Base-by-base conservation (phyloP, 2,113 vertebrate genomes). In the Nothoprocta pentlandii region DNA sequence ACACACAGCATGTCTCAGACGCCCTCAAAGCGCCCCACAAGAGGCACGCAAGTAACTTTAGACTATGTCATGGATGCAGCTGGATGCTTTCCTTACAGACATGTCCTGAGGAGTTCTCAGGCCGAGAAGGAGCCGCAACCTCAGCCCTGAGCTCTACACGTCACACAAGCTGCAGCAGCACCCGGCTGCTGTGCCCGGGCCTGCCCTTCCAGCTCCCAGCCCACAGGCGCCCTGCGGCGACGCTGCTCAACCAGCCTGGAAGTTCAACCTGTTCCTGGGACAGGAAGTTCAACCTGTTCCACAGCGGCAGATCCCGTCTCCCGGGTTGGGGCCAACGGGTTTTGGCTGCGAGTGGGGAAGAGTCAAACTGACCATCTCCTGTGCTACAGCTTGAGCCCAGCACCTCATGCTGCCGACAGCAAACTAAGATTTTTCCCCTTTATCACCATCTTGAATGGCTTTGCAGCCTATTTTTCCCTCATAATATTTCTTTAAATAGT, bases 21-120 rank as follows among this genome's bases (percentile, higher is more conserved):
- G 1, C 10, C 5, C 22, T 3, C 6, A 23, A 36, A 11, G 25
- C 0, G 8, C 51, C 12, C 23, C 0, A 2, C 3, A 1, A 16
- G 41, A 26, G 32, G 22, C 47, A 22, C 9, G 6, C 26, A 91
- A 90, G 79, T 90, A 39, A 53, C 44, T 79, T 47, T 26, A 79
- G 34, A 19, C 34, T 84, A 44, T 5, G 30, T 53, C 0, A 46
- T 34, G 49, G 95, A 93, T 16, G 71, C 28, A 79, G 34, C 25
- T 81, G 77, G 39, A 30, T 4, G 3, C 73, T 47, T 84, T 67
- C 69, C 69, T 46, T 10, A 25, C 70, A n/a, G 23, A 59, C 87
- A 8, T 4, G 25, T 58, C 76, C 82, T 44, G 39, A 83, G 88
- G 56, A 80, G 44, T 80, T 47, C 64, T 17, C 59, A 17, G 59